These are phyloP conservation scores for Chlamydotis undulata DNA, from an alignment of 2,113 vertebrate genomes.

Conservation along the genomic window DNA sequence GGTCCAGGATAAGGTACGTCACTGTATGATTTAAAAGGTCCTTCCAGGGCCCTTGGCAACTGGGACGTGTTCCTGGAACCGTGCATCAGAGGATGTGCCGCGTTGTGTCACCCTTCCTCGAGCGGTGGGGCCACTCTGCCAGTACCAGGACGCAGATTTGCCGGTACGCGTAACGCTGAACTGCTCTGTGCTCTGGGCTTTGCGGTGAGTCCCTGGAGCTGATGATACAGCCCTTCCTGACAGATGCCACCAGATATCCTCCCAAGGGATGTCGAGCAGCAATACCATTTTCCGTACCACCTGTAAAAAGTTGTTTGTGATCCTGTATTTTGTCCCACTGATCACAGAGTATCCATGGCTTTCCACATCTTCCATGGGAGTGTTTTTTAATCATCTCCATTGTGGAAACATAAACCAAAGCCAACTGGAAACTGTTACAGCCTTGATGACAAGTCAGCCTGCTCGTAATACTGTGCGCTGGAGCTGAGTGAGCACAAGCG, in stretches of 20 bases:
- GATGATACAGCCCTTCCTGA: not conserved
- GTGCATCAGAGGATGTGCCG: not conserved
- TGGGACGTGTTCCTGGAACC: not conserved
- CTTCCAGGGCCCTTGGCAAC: not conserved
- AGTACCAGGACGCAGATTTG: not conserved
- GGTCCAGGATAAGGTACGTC: not conserved
- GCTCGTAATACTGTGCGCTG: accelerated
- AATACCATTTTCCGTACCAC: not conserved
- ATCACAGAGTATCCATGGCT: not conserved
- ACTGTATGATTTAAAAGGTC: not conserved
- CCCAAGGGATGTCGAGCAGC: accelerated
- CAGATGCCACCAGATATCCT: not conserved
- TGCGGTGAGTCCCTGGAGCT: not conserved
- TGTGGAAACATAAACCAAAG: constrained; percentile 39
- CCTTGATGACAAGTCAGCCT: not conserved
- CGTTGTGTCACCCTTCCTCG: accelerated
- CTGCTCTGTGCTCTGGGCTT: not conserved
- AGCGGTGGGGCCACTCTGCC: accelerated
- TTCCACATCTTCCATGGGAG: not conserved
- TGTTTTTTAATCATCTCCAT: not conserved
- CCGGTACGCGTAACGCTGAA: not conserved
- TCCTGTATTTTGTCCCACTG: not conserved
- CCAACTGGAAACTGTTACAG: not conserved
- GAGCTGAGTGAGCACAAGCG: not conserved
- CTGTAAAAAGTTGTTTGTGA: not conserved